These are phyloP conservation scores for Sarcoramphus papa DNA, from an alignment of 2,797 vertebrate species.

Conservation along the genomic window DNA sequence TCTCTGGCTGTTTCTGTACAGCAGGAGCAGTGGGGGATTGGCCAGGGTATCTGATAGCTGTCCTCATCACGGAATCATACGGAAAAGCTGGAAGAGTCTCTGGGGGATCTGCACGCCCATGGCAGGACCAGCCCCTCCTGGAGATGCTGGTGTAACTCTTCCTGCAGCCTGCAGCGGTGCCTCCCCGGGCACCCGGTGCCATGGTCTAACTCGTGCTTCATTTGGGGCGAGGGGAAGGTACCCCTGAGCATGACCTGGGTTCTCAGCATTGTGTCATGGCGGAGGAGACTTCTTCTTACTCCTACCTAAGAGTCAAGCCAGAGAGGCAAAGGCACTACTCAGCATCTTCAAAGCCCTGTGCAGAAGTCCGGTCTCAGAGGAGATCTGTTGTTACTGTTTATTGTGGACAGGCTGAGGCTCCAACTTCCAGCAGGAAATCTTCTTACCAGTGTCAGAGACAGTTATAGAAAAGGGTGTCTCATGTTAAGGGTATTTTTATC, in stretches of 20 bases:
- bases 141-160: background rate
- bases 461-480: background rate
- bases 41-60: background rate
- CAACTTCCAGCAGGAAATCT: background rate
- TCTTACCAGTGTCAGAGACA: background rate
- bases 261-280: fast-evolving
- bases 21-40: background rate
- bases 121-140: background rate
- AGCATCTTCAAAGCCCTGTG: background rate
- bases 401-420: background rate
- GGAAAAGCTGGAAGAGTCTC: background rate
- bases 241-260: fast-evolving
- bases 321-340: background rate
- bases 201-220: fast-evolving
- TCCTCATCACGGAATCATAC: fast-evolving
- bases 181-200: background rate
- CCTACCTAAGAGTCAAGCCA: fast-evolving
- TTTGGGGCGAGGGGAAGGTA: fast-evolving
- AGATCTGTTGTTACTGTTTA: background rate
- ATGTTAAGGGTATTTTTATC: background rate
- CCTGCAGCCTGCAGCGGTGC: background rate
- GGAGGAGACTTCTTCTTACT: background rate
- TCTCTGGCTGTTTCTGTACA: background rate
- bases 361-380: fast-evolving
- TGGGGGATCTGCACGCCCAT: fast-evolving